A percentile compares a stretch with the other conserved stretches of the same genome.
These are phyloP conservation scores for Limanda limanda DNA, from an alignment of 2,113 vertebrate genomes.

Conservation along the genomic window DNA sequence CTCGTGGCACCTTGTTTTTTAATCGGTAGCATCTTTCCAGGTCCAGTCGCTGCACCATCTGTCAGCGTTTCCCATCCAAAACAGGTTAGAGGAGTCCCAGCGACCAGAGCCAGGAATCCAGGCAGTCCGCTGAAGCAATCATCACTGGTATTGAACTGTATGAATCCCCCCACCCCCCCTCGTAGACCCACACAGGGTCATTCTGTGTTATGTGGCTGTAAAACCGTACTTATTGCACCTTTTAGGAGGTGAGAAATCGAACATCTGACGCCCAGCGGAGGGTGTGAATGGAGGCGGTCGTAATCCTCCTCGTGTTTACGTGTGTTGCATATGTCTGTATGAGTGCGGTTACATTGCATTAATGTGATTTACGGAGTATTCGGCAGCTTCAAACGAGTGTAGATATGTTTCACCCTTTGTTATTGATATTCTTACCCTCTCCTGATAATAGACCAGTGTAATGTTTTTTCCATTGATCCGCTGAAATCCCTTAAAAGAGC, in stretches of 20 bases:
- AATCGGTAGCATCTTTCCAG: background rate
- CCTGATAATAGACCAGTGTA: background rate
- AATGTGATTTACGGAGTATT: conserved; percentile 22
- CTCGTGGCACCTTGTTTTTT: background rate
- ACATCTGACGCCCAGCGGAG: conserved; percentile 58
- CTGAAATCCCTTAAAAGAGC: background rate
- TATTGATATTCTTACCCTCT: conserved; percentile 21
- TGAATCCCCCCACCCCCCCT: conserved; percentile 2
- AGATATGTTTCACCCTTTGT: conserved; percentile 3
- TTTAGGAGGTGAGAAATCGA: conserved; percentile 63
- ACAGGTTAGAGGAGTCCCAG: background rate
- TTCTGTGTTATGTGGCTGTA: conserved; percentile 37
- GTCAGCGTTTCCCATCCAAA: conserved; percentile 17
- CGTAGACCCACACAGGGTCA: conserved; percentile 48
- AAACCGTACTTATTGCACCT: conserved; percentile 54
- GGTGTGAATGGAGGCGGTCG: conserved; percentile 55
- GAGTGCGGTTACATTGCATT: conserved; percentile 2
- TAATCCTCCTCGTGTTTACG: conserved; percentile 18
- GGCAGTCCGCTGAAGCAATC: background rate
- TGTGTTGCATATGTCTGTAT: conserved; percentile 40
- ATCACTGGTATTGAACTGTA: conserved; percentile 45
- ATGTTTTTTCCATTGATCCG: conserved; percentile 22
- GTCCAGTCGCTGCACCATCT: conserved; percentile 31
- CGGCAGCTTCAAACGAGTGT: conserved; percentile 12
- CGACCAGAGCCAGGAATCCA: background rate